phyloP scores from a whole-genome alignment of 2,888 invertebrate species.

The Philhelius pedissequus region DNA sequence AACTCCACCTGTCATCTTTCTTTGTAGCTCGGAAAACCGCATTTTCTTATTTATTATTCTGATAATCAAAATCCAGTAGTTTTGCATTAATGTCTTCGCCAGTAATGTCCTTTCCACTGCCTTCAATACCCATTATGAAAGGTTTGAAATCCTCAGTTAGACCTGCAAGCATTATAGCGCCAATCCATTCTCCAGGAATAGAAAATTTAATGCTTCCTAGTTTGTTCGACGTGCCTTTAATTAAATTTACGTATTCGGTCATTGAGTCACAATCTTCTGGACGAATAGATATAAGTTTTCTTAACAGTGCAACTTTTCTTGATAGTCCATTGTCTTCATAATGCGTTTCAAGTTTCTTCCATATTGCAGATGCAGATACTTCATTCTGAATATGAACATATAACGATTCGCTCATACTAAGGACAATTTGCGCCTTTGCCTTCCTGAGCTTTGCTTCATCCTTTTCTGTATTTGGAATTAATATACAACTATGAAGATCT shows the following conservation, averaged over 20 bases:
- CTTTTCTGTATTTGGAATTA: no score
- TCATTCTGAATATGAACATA: background rate
- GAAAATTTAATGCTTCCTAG: background rate
- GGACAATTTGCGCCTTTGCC: background rate
- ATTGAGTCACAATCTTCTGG: no score
- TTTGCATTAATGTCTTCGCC: no score
- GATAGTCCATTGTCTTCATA: background rate
- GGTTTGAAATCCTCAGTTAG: background rate
- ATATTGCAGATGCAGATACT: background rate
- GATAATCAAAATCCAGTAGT: no score
- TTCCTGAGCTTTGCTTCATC: no score
- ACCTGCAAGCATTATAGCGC: background rate
- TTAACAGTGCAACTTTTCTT: no score
- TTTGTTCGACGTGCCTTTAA: background rate
- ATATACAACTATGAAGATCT: no score
- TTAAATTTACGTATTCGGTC: background rate
- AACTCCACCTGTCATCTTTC: no score
- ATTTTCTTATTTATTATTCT: no score
- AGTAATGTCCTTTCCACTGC: background rate
- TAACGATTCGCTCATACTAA: background rate
- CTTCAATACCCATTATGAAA: background rate
- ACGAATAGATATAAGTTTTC: no score
- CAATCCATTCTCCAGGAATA: background rate
- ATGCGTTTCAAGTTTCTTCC: background rate
- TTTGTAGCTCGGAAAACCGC: no score